Percentiles rank a stretch among this genome's conserved stretches.
Evolutionary conservation across 2,113 vertebrate species (phyloP).

Genomic region (Eulemur macaco): DNA sequence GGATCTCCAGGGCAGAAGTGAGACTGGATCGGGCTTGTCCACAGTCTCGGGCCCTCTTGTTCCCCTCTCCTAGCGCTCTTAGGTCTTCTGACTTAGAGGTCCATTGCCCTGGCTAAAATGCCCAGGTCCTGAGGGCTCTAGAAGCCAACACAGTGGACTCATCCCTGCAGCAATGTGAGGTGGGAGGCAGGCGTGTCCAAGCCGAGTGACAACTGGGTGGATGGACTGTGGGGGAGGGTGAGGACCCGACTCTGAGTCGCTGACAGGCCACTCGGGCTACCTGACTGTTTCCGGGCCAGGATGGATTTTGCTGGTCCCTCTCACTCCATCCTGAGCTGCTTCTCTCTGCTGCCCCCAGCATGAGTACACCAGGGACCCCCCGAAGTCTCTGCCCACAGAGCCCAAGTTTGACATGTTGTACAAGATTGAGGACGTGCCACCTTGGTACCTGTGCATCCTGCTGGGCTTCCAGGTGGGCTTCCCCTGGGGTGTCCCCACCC

Average conservation of each 20-base stretch:
- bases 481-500: neutral
- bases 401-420: constrained; percentile 92
- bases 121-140: neutral
- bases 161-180: neutral
- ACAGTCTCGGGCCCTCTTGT: neutral
- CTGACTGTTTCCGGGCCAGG: neutral
- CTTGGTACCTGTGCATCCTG: constrained; percentile 96
- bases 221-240: neutral
- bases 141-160: neutral
- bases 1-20: neutral
- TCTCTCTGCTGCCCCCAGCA: constrained; percentile 29
- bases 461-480: constrained; percentile 94
- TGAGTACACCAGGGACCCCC: constrained; percentile 1
- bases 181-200: neutral
- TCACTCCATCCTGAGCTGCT: neutral
- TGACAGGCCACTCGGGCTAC: neutral
- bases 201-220: neutral
- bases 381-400: neutral
- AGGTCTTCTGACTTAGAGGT: neutral
- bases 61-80: neutral
- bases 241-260: neutral
- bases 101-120: neutral
- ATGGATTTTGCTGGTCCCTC: neutral
- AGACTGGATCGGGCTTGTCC: neutral
- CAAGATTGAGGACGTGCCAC: constrained; percentile 94